Evolutionary conservation across 2,888 invertebrate genomes (phyloP).

Genomic region (Hydrotaea diabolus): DNA sequence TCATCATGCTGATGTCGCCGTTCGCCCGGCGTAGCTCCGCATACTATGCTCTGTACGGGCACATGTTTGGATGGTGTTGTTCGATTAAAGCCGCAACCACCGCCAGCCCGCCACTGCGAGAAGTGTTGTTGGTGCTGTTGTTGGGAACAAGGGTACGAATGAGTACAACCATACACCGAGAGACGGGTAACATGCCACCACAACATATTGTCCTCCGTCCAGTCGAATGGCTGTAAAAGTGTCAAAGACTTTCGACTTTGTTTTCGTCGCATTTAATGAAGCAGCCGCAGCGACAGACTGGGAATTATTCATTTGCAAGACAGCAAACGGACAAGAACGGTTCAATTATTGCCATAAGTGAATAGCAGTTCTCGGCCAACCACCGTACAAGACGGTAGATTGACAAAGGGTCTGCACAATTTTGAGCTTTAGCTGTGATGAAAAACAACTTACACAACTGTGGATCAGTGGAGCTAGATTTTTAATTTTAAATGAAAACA

Average conservation of each 20-base stretch:
- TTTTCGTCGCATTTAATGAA: constrained; percentile 44
- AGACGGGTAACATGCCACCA: constrained; percentile 22
- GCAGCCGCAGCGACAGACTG: neutral
- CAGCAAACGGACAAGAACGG: neutral
- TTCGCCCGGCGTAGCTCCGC: neutral
- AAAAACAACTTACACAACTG: too few relatives aligned
- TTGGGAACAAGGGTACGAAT: neutral
- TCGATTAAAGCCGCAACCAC: neutral
- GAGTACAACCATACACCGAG: neutral
- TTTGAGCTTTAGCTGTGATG: too few relatives aligned
- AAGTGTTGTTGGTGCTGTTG: neutral
- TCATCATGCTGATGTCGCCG: constrained; percentile 13
- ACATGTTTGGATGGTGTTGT: neutral
- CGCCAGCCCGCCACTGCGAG: neutral
- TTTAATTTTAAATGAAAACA: too few relatives aligned
- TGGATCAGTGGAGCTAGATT: too few relatives aligned
- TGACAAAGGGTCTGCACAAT: too few relatives aligned
- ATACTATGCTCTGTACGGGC: neutral
- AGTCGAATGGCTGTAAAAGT: constrained; percentile 35
- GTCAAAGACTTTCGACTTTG: constrained; percentile 31
- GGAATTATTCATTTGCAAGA: neutral
- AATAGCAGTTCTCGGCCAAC: neutral
- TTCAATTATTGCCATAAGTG: neutral
- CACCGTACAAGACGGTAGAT: too few relatives aligned
- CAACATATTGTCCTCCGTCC: constrained; percentile 26